Percentiles rank a stretch among this genome's conserved stretches.
phyloP scores from a whole-genome alignment of 2,113 vertebrate genomes.

The Dissostichus mawsoni region DNA sequence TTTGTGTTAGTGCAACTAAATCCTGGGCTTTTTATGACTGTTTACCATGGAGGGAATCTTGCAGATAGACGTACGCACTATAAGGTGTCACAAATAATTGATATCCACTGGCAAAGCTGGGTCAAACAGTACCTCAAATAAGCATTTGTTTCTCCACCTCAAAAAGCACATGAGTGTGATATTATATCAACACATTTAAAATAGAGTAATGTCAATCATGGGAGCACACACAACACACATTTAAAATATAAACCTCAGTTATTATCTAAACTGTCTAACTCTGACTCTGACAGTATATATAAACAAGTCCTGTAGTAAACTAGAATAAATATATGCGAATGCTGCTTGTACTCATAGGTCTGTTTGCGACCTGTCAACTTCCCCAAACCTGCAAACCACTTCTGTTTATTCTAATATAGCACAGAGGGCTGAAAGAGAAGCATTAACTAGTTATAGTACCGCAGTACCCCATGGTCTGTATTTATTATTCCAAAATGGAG shows the following conservation, averaged over 20 bases:
- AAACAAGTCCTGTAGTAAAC: conserved; percentile 33
- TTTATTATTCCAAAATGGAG: conserved; percentile 72
- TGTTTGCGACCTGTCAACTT: conserved; percentile 52
- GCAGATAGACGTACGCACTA: conserved; percentile 18
- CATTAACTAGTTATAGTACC: conserved; percentile 35
- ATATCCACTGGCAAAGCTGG: conserved; percentile 31
- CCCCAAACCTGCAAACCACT: conserved; percentile 52
- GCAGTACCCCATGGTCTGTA: conserved; percentile 52
- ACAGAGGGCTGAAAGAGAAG: conserved; percentile 58
- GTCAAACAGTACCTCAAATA: conserved; percentile 51
- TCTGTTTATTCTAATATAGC: conserved; percentile 72
- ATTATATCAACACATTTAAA: conserved; percentile 44
- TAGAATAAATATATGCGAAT: conserved; percentile 30
- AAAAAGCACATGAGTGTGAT: background rate
- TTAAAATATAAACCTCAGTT: conserved; percentile 14
- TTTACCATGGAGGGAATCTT: conserved; percentile 74
- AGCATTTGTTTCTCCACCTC: conserved; percentile 36
- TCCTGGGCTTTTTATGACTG: conserved; percentile 75
- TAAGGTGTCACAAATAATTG: conserved; percentile 63
- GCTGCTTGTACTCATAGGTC: conserved; percentile 17
- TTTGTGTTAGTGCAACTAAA: conserved; percentile 82
- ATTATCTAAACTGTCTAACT: conserved; percentile 34
- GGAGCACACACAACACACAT: conserved; percentile 5
- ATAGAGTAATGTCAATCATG: conserved; percentile 22
- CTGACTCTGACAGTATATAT: conserved; percentile 11